phyloP scores from a whole-genome alignment of 2,888 invertebrate genomes.

The Therioaphis trifolii region DNA sequence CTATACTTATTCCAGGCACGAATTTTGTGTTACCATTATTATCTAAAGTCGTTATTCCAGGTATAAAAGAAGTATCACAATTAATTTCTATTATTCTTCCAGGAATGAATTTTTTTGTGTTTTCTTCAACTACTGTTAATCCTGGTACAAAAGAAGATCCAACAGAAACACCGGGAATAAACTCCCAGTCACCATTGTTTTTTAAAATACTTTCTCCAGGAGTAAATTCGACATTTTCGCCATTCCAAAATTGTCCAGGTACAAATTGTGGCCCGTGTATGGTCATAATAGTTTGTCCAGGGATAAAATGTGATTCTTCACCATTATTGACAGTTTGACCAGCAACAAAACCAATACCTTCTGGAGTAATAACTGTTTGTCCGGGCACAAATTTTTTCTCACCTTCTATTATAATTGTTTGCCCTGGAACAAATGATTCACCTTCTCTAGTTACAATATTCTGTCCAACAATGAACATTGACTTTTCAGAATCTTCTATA shows the following conservation, averaged over 20 bases:
- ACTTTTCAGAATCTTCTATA: constrained; percentile 73
- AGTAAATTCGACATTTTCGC: constrained; percentile 75
- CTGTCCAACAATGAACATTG: constrained; percentile 75
- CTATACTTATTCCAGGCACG: constrained; percentile 75
- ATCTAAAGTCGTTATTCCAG: constrained; percentile 74
- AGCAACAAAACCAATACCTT: constrained; percentile 76
- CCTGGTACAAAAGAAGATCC: constrained; percentile 81
- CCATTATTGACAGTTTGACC: constrained; percentile 74
- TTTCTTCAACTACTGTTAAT: constrained; percentile 75
- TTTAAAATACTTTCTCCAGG: constrained; percentile 81
- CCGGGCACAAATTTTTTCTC: constrained; percentile 74
- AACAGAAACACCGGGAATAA: constrained; percentile 79
- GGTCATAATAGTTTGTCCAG: constrained; percentile 75
- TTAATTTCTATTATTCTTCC: constrained; percentile 81
- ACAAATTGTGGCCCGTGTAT: constrained; percentile 75
- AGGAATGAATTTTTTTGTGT: constrained; percentile 77
- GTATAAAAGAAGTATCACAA: constrained; percentile 77
- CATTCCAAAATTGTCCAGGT: constrained; percentile 72
- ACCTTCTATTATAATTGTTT: constrained; percentile 72
- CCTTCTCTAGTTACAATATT: constrained; percentile 72
- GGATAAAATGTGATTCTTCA: constrained; percentile 72
- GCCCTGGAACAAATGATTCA: constrained; percentile 76
- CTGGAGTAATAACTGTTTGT: constrained; percentile 74
- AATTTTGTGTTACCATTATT: constrained; percentile 76
- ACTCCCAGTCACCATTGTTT: constrained; percentile 75